Conservation (phyloP, 2,113 vertebrate genomes). For the Ameiurus melas region DNA sequence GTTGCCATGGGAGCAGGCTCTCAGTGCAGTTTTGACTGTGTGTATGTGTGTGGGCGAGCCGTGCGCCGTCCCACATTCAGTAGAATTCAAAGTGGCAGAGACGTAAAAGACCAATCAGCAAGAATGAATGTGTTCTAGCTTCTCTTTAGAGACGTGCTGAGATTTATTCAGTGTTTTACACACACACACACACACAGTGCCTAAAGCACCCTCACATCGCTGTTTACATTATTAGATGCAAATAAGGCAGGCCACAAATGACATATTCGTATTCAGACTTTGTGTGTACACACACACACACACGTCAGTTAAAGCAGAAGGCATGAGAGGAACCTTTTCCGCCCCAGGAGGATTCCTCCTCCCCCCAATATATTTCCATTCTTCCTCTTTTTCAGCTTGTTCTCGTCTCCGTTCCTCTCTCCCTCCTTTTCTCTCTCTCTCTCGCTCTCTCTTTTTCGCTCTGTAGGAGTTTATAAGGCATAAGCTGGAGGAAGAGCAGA, state of each 20-base stretch:
- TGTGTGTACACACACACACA: background rate
- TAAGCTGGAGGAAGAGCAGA: slow-evolving; percentile 92
- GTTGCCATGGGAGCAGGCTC: slow-evolving; percentile 80
- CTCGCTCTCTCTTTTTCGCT: slow-evolving; percentile 51
- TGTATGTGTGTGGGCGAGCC: slow-evolving; percentile 69
- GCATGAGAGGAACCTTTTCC: background rate
- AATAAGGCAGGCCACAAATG: background rate
- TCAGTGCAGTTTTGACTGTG: slow-evolving; percentile 63
- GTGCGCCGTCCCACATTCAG: slow-evolving; percentile 52
- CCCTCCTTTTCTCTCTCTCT: slow-evolving; percentile 2
- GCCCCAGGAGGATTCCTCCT: background rate
- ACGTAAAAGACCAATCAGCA: slow-evolving; percentile 47
- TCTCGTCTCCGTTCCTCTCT: slow-evolving; percentile 20
- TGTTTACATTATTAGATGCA: background rate
- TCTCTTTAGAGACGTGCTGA: background rate
- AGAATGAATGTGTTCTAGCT: slow-evolving; percentile 32
- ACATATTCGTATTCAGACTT: background rate
- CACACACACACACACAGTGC: background rate
- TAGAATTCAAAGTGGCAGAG: slow-evolving; percentile 59
- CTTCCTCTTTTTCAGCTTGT: slow-evolving; percentile 23
- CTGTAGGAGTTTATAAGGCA: slow-evolving; percentile 90
- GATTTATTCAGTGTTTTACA: background rate
- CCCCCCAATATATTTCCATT: slow-evolving; percentile 41
- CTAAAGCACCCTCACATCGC: background rate
- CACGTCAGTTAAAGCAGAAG: background rate